A percentile compares a stretch with the other conserved stretches of the same genome.
Evolutionary conservation across 1,140 invertebrate species (phyloP).

Genomic region (Caenorhabditis latens): DNA sequence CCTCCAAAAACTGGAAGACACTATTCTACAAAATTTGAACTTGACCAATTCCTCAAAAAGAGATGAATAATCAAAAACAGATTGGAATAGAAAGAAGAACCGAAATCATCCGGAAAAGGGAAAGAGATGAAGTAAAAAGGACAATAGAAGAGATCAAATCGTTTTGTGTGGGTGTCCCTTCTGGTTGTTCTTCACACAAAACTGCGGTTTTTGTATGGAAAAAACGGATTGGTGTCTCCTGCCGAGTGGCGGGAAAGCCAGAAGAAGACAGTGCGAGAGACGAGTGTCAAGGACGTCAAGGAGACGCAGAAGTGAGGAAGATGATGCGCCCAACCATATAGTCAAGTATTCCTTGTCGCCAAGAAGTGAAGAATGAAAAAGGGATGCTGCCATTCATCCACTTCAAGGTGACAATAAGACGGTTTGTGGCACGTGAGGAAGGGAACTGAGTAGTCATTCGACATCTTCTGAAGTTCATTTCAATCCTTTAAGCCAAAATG

Average conservation of each 20-base stretch:
- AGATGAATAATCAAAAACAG: not conserved
- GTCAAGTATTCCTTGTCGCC: constrained; percentile 51
- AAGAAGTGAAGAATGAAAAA: not conserved
- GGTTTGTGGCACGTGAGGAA: not conserved
- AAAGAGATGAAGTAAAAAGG: not conserved
- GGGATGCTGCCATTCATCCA: constrained; percentile 40
- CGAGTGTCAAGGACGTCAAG: constrained; percentile 47
- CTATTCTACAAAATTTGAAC: not conserved
- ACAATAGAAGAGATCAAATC: constrained; percentile 2
- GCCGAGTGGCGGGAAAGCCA: constrained; percentile 42
- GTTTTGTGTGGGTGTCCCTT: constrained; percentile 1
- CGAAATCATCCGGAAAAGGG: not conserved
- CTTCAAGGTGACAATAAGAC: constrained; percentile 39
- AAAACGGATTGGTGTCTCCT: constrained; percentile 54
- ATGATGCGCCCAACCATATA: constrained; percentile 37
- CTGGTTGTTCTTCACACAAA: constrained; percentile 46
- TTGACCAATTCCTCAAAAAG: not conserved
- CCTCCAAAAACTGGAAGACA: too few relatives aligned
- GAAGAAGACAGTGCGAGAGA: constrained; percentile 40
- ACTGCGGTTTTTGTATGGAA: constrained; percentile 41
- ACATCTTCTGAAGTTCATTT: not conserved
- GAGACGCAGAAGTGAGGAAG: constrained; percentile 9
- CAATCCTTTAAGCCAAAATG: not conserved
- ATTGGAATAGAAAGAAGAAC: not conserved
- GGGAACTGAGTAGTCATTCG: not conserved